Evolutionary conservation across 2,888 invertebrate species (phyloP).

Genomic region (Lamellibrachia columna): DNA sequence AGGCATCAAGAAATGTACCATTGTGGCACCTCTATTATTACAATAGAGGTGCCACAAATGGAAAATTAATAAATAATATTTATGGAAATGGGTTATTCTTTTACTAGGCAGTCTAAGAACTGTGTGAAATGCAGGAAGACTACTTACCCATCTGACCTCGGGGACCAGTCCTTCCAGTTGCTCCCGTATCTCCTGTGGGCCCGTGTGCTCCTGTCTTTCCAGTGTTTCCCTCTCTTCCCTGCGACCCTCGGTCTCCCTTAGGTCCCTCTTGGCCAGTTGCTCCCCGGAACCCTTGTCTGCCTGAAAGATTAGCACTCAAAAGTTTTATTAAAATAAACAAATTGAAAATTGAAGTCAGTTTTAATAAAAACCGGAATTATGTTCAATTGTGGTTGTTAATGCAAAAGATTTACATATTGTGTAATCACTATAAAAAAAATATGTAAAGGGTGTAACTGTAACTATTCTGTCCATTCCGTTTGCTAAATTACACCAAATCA

Average conservation of each 20-base stretch:
- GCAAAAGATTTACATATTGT: not conserved
- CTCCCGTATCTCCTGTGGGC: not conserved
- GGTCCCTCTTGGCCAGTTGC: not conserved
- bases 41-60: too few species aligned
- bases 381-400: not conserved
- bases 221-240: not conserved
- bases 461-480: not conserved
- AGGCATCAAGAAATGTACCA: not conserved
- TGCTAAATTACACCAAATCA: not conserved
- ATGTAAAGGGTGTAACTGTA: not conserved
- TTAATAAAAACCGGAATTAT: not conserved
- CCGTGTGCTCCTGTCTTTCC: slow-evolving; percentile 3
- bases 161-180: not conserved
- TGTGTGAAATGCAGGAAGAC: not conserved
- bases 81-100: not conserved
- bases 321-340: not conserved
- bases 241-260: not conserved
- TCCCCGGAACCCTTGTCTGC: not conserved
- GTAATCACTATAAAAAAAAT: not conserved
- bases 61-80: not conserved
- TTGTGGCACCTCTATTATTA: not conserved
- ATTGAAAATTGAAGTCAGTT: not conserved
- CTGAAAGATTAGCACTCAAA: not conserved
- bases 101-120: not conserved
- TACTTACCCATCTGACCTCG: not conserved